A percentile compares a stretch with the other conserved stretches of the same genome.
Evolutionary conservation across 2,888 invertebrate species (phyloP).

Genomic region (Erannis defoliaria): DNA sequence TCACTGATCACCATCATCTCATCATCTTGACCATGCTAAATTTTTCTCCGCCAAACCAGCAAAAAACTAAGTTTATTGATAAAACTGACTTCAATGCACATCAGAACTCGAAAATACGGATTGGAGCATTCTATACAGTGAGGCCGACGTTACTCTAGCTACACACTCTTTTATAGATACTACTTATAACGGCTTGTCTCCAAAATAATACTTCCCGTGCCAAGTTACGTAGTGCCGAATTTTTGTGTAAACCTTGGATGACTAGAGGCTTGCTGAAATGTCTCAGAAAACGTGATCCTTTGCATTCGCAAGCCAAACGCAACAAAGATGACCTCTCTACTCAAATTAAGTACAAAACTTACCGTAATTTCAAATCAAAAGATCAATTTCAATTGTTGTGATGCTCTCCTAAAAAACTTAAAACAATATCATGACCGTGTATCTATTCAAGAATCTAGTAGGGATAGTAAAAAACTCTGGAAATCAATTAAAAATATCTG

Average conservation of each 20-base stretch:
- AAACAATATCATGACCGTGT: not conserved
- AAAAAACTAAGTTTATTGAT: not conserved
- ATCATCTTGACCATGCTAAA: not conserved
- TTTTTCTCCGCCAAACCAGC: not conserved
- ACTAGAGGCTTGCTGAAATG: not conserved
- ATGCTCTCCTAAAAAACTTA: not conserved
- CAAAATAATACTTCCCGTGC: not conserved
- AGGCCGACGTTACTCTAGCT: not conserved
- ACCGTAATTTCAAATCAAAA: not conserved
- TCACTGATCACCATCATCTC: not conserved
- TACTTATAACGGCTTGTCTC: not conserved
- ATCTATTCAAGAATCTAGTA: not conserved
- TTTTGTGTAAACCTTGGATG: constrained; percentile 3
- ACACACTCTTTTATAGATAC: not conserved
- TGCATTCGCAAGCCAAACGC: not conserved
- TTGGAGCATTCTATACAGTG: not conserved
- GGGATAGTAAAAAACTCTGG: not conserved
- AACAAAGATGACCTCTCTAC: not conserved
- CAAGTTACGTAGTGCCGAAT: not conserved
- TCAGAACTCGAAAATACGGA: not conserved
- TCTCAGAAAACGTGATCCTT: not conserved
- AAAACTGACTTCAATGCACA: not conserved
- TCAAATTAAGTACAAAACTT: not conserved
- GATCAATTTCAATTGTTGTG: too few relatives aligned
- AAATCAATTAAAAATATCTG: not conserved